Evolutionary conservation across 2,797 vertebrate genomes (phyloP).

Genomic region (Macropodus opercularis): DNA sequence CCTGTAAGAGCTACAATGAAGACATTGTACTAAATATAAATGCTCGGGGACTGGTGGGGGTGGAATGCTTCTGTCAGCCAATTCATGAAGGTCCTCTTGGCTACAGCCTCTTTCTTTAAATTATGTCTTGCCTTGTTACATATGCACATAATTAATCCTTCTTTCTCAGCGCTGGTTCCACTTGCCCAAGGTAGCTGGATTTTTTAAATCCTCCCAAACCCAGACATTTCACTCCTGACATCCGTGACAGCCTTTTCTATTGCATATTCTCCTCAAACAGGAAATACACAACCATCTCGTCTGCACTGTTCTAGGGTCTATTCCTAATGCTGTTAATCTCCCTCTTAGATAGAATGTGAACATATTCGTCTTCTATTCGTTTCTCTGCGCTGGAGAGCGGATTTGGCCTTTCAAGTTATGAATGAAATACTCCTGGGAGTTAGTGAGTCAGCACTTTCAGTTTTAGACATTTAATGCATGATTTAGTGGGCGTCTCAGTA

Average conservation of each 20-base stretch:
- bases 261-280: slow-evolving; percentile 34
- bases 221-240: slow-evolving; percentile 44
- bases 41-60: slow-evolving; percentile 9
- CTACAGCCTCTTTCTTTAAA: slow-evolving; percentile 33
- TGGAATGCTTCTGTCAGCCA: slow-evolving; percentile 34
- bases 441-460: slow-evolving; percentile 40
- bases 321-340: slow-evolving; percentile 43
- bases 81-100: slow-evolving; percentile 37
- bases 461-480: slow-evolving; percentile 31
- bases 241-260: slow-evolving; percentile 31
- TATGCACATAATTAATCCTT: slow-evolving; percentile 54
- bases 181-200: slow-evolving; percentile 31
- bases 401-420: slow-evolving; percentile 46
- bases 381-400: slow-evolving; percentile 8
- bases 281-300: slow-evolving; percentile 24
- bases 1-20: slow-evolving; percentile 6
- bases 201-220: slow-evolving; percentile 43
- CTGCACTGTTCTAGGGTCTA: slow-evolving; percentile 18
- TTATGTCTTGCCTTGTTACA: slow-evolving; percentile 42
- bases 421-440: slow-evolving; percentile 27
- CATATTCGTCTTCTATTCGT: slow-evolving; percentile 41
- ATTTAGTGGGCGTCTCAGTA: slow-evolving; percentile 18
- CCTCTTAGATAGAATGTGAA: slow-evolving; percentile 41
- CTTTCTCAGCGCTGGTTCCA: slow-evolving; percentile 27
- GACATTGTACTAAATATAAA: slow-evolving; percentile 29